Conservation (phyloP, 2,888 invertebrate genomes). For the Tricholauxania praeusta region DNA sequence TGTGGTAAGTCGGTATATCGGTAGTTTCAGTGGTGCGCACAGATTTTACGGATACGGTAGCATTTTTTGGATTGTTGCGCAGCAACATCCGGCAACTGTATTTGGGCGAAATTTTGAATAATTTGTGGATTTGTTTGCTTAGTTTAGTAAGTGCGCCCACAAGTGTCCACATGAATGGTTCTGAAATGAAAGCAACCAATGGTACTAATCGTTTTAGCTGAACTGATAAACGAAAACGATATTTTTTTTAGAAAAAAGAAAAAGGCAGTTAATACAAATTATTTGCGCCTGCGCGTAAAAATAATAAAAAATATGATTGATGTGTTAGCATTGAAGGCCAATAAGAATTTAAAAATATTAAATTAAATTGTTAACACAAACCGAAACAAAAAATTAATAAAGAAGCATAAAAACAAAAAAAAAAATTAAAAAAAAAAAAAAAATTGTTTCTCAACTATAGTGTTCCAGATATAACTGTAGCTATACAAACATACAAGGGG, state of each 20-base stretch:
- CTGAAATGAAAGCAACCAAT: slow-evolving; percentile 55
- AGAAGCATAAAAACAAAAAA: too few relatives aligned
- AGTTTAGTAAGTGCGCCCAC: slow-evolving; percentile 62
- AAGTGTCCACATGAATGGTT: slow-evolving; percentile 65
- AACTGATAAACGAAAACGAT: neutral
- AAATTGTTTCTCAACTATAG: too few relatives aligned
- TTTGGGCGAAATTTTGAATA: slow-evolving; percentile 1
- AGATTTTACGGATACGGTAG: too few relatives aligned
- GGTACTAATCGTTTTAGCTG: slow-evolving; percentile 27
- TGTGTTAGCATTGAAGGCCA: too few relatives aligned
- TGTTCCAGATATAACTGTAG: too few relatives aligned
- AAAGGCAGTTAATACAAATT: neutral
- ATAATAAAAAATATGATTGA: neutral
- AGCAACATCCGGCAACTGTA: slow-evolving; percentile 25
- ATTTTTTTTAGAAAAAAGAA: neutral
- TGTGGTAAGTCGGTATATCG: too few relatives aligned
- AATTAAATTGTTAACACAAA: too few relatives aligned
- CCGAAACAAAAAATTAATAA: too few relatives aligned
- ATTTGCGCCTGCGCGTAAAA: slow-evolving; percentile 11
- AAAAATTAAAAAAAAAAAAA: too few relatives aligned
- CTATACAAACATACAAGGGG: too few relatives aligned
- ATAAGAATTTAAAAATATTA: too few relatives aligned
- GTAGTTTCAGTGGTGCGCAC: too few relatives aligned
- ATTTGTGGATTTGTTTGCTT: neutral
- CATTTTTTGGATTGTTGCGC: slow-evolving; percentile 15